A percentile compares a stretch with the other conserved stretches of the same genome.
phyloP scores from a whole-genome alignment of 2,113 vertebrate genomes.

The Psephotus haematonotus region DNA sequence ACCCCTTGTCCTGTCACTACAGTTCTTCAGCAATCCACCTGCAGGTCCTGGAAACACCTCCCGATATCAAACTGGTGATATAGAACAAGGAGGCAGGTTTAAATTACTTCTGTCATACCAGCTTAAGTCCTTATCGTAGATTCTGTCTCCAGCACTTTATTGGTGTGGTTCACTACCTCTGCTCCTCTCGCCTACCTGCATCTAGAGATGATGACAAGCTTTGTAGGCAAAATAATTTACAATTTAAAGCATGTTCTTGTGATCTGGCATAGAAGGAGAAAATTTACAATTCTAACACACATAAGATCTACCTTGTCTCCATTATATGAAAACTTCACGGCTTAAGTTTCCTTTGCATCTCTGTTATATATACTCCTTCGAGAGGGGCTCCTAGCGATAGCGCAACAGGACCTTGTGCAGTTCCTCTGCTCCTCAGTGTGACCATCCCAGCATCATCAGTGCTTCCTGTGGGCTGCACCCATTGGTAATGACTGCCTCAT shows the following conservation, averaged over 20 bases:
- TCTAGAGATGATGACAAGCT: neutral
- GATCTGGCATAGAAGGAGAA: neutral
- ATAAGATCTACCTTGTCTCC: neutral
- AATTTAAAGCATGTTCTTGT: neutral
- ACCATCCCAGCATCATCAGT: neutral
- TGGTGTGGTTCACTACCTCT: fast-evolving
- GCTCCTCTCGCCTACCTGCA: neutral
- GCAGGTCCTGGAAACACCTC: neutral
- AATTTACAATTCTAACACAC: neutral
- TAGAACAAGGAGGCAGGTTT: neutral
- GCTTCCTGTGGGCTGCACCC: neutral
- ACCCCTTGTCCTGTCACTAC: too few species aligned
- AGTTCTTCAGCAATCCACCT: neutral
- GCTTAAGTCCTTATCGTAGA: neutral
- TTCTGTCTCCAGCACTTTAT: neutral
- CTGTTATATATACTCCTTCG: neutral
- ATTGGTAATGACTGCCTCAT: fast-evolving
- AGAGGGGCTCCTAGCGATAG: neutral
- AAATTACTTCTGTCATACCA: neutral
- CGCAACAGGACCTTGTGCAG: neutral
- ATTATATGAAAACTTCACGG: neutral
- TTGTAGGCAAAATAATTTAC: neutral
- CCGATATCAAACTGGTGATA: fast-evolving
- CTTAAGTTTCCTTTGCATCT: neutral
- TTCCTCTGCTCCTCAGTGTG: fast-evolving